Conservation (phyloP, 2,797 vertebrate genomes). For the Crenichthys baileyi region DNA sequence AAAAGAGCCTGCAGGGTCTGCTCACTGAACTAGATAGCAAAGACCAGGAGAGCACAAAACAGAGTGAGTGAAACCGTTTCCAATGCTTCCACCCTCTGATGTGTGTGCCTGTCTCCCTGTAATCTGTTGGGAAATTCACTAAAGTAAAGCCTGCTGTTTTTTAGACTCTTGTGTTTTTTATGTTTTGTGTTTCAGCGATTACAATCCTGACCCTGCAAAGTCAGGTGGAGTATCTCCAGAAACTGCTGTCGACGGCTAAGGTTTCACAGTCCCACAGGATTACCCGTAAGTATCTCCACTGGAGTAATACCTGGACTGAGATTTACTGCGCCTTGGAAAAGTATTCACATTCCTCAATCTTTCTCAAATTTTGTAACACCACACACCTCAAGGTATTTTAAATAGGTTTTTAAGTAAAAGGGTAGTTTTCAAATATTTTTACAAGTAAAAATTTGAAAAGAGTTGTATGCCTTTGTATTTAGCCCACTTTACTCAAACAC, state of each 20-base stretch:
- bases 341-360: background rate
- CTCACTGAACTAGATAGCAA: background rate
- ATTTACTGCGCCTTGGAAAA: background rate
- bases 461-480: no score
- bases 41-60: constrained; percentile 12
- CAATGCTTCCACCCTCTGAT: background rate
- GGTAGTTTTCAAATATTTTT: background rate
- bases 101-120: background rate
- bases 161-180: background rate
- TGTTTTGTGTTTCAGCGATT: constrained; percentile 44
- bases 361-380: background rate
- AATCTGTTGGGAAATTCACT: background rate
- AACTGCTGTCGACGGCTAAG: background rate
- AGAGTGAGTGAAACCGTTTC: constrained; percentile 46
- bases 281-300: constrained; percentile 27
- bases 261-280: rapidly evolving
- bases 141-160: background rate
- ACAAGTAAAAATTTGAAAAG: no score
- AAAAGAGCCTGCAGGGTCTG: constrained; percentile 24
- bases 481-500: no score
- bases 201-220: constrained; percentile 40
- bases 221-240: constrained; percentile 43
- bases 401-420: no score
- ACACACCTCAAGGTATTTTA: background rate
- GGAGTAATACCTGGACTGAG: background rate